Evolutionary conservation across 1,140 invertebrate genomes (phyloP).

Genomic region (Tetraneura akinire): DNA sequence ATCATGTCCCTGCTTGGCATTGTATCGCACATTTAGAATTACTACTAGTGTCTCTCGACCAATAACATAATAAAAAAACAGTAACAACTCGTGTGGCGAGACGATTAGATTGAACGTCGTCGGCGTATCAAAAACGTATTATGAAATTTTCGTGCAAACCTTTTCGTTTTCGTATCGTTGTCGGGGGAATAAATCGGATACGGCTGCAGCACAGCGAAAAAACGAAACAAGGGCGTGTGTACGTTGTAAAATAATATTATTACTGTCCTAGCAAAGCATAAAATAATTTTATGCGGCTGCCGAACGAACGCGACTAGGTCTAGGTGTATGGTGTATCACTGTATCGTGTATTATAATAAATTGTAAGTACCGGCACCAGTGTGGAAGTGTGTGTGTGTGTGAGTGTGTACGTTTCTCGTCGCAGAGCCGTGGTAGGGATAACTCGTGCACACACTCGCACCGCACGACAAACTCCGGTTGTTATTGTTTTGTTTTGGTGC

Average conservation of each 20-base stretch:
- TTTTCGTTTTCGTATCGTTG: too few relatives aligned
- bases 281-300: background rate
- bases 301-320: background rate
- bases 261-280: too few relatives aligned
- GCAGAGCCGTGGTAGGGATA: background rate
- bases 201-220: background rate
- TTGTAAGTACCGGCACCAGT: background rate
- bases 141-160: too few relatives aligned
- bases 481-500: slow-evolving; percentile 50
- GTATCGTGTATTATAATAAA: background rate
- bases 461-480: slow-evolving; percentile 13
- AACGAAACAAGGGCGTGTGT: background rate
- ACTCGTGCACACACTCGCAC: background rate
- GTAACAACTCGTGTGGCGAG: too few relatives aligned
- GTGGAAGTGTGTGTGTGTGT: background rate
- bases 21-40: slow-evolving; percentile 26
- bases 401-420: slow-evolving; percentile 10
- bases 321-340: too few relatives aligned
- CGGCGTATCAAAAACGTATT: too few relatives aligned
- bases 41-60: background rate
- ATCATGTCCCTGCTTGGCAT: slow-evolving; percentile 48
- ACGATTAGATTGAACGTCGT: too few relatives aligned
- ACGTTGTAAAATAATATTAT: background rate
- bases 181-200: too few relatives aligned
- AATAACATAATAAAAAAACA: background rate